phyloP scores from a whole-genome alignment of 2,888 invertebrate genomes.

The Mythimna ferrago region DNA sequence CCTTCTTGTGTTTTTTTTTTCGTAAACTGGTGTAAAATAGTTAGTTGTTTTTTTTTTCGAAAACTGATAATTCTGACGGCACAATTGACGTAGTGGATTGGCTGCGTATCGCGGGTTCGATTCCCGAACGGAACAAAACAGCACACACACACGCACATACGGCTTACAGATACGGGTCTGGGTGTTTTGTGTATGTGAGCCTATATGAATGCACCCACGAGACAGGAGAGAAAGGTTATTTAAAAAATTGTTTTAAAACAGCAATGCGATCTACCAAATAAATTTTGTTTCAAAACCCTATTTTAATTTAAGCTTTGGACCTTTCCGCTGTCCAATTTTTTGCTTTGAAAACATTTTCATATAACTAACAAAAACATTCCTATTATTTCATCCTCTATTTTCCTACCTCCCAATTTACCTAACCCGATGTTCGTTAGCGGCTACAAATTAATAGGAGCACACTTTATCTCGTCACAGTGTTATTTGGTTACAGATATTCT shows the following conservation, averaged over 20 bases:
- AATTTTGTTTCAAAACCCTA: too few relatives aligned
- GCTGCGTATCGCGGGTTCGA: too few relatives aligned
- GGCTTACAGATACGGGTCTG: too few relatives aligned
- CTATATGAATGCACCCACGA: too few relatives aligned
- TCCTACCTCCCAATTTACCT: constrained; percentile 27
- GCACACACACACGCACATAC: too few relatives aligned
- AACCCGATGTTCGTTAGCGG: constrained; percentile 42
- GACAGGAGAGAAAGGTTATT: too few relatives aligned
- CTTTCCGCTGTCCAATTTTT: not conserved
- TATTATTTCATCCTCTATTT: constrained; percentile 20
- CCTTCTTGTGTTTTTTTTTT: not conserved
- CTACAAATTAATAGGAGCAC: constrained; percentile 48
- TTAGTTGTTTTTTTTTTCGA: not conserved
- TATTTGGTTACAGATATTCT: constrained; percentile 57
- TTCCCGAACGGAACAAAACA: too few relatives aligned
- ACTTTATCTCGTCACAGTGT: constrained; percentile 53
- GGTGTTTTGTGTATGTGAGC: too few relatives aligned
- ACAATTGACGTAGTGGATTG: too few relatives aligned
- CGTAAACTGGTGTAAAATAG: not conserved
- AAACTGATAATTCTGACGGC: not conserved
- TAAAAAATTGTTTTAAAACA: too few relatives aligned
- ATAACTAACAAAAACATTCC: not conserved
- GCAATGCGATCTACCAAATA: too few relatives aligned
- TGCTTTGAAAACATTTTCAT: not conserved
- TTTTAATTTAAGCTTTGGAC: too few relatives aligned